Conservation (phyloP, 2,797 vertebrate species). For the Trematomus bernacchii region DNA sequence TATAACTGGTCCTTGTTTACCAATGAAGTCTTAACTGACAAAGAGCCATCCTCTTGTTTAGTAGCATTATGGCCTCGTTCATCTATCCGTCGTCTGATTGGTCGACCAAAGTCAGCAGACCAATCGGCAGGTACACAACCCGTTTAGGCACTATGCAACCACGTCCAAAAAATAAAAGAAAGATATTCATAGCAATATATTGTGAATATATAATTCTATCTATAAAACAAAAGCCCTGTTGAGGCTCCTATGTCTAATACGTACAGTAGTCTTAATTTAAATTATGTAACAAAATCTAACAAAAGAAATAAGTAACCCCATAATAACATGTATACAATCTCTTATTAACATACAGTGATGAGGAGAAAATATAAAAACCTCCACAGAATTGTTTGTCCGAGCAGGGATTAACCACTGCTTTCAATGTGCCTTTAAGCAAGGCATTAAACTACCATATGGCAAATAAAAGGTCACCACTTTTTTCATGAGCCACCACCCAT, state of each 20-base stretch:
- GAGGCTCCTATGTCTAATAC: slow-evolving; percentile 78
- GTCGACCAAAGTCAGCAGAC: slow-evolving; percentile 28
- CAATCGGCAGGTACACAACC: slow-evolving; percentile 56
- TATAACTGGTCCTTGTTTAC: slow-evolving; percentile 5
- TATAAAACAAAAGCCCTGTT: slow-evolving; percentile 77
- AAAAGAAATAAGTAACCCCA: slow-evolving; percentile 63
- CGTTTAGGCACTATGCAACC: slow-evolving; percentile 80
- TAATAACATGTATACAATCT: slow-evolving; percentile 73
- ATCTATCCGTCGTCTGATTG: slow-evolving; percentile 38
- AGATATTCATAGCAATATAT: slow-evolving; percentile 73
- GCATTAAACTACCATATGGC: slow-evolving; percentile 8
- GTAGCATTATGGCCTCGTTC: slow-evolving; percentile 23
- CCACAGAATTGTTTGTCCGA: slow-evolving; percentile 32
- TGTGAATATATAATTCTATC: slow-evolving; percentile 77
- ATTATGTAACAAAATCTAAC: slow-evolving; percentile 69
- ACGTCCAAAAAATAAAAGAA: slow-evolving; percentile 68
- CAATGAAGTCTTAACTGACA: slow-evolving; percentile 2
- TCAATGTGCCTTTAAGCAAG: slow-evolving; percentile 27
- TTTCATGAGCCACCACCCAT: slow-evolving; percentile 10
- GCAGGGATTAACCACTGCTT: not conserved
- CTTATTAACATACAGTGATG: slow-evolving; percentile 64
- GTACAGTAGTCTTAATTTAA: slow-evolving; percentile 70
- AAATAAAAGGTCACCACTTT: slow-evolving; percentile 32
- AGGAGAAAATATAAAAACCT: slow-evolving; percentile 47
- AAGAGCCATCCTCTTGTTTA: slow-evolving; percentile 20